phyloP scores from a whole-genome alignment of 2,797 vertebrate species.

The Onychomys torridus region DNA sequence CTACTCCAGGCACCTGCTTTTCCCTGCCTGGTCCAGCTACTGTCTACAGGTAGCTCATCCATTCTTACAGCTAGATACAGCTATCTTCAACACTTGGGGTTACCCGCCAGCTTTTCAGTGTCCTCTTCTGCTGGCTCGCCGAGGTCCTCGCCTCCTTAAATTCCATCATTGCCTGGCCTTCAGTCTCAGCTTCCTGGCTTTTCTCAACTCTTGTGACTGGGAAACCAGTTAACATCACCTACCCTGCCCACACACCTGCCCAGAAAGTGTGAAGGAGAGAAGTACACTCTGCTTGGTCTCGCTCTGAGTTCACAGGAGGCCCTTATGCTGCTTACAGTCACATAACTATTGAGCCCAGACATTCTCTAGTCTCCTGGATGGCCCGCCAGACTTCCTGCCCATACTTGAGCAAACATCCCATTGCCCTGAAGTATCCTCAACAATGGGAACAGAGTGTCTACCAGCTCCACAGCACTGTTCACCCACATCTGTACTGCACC shows the following conservation, averaged over 20 bases:
- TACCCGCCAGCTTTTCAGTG: background rate
- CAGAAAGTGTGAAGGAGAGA: background rate
- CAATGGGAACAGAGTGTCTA: background rate
- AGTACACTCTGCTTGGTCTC: background rate
- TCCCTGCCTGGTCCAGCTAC: background rate
- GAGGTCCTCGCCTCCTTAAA: background rate
- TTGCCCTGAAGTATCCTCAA: background rate
- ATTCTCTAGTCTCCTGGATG: background rate
- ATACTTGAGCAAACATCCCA: background rate
- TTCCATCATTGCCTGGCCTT: background rate
- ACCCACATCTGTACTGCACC: background rate
- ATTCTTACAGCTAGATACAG: background rate
- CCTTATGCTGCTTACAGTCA: background rate
- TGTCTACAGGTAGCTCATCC: background rate
- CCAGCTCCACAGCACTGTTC: background rate
- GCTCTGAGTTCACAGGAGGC: background rate
- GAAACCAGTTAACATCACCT: background rate
- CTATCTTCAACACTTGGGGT: background rate
- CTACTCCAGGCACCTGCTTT: background rate
- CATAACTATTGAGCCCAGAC: background rate
- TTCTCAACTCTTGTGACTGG: slow-evolving; percentile 17
- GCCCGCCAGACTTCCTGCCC: background rate
- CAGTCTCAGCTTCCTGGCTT: background rate
- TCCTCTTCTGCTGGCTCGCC: background rate
- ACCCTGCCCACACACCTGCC: background rate